Conservation (phyloP, 37 sponge, comb jelly and placozoan species). For the Hexactinellida sp. region DNA sequence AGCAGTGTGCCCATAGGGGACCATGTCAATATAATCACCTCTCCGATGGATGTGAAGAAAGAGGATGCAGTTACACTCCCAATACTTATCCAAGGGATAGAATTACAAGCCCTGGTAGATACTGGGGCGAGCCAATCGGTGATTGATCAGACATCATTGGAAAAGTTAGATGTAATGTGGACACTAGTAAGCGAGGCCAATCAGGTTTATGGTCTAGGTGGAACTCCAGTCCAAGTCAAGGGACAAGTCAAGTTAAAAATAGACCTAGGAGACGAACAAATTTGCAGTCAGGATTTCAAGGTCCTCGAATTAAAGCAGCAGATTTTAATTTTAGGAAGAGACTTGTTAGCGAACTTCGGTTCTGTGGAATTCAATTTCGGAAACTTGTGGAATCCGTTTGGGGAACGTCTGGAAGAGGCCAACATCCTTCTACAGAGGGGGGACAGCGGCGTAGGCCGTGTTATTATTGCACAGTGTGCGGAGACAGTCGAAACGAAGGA, state of each 20-base stretch:
- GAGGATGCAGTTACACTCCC: background rate
- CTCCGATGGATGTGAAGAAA: background rate
- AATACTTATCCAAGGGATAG: background rate
- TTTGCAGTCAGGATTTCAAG: background rate
- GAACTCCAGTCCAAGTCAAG: background rate
- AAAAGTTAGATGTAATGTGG: too few species aligned
- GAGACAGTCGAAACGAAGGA: too few species aligned
- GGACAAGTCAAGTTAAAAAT: background rate
- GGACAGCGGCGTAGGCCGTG: too few species aligned
- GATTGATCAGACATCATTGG: background rate
- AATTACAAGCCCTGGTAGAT: background rate
- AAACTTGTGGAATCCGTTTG: too few species aligned
- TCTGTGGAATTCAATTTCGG: too few species aligned
- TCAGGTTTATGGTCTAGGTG: background rate
- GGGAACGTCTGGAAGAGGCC: too few species aligned
- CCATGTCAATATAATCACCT: background rate
- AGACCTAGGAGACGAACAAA: background rate
- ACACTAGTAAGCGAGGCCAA: background rate
- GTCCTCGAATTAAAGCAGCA: background rate
- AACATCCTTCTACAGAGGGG: too few species aligned
- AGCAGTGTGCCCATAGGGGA: background rate
- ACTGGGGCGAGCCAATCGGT: background rate
- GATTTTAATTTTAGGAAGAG: background rate
- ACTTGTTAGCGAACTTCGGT: too few species aligned
- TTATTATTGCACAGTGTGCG: too few species aligned